Conservation (phyloP, 2,888 invertebrate species). For the Ichneumoninae sp. region DNA sequence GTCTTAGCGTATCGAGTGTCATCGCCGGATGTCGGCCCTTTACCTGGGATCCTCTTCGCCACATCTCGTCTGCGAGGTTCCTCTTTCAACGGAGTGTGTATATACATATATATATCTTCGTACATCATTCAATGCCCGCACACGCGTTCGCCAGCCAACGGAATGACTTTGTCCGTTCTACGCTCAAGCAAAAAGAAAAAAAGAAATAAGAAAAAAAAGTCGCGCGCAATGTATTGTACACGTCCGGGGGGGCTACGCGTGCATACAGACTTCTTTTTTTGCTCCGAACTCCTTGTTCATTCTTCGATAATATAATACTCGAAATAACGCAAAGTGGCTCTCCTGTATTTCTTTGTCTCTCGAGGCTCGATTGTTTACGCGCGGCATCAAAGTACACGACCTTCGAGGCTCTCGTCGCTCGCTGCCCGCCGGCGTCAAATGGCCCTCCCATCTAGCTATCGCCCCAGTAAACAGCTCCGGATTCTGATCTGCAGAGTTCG, state of each 20-base stretch:
- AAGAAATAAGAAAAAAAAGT: neutral
- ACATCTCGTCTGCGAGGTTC: conserved; percentile 33
- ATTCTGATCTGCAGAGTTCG: neutral
- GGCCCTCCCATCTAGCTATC: neutral
- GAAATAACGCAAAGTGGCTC: conserved; percentile 6
- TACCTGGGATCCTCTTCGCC: conserved; percentile 52
- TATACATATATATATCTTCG: neutral
- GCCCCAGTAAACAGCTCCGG: neutral
- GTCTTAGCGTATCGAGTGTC: conserved; percentile 66
- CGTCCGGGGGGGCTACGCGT: conserved; percentile 16
- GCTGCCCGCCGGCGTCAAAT: neutral
- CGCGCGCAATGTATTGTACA: conserved; percentile 28
- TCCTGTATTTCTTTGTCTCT: conserved; percentile 31
- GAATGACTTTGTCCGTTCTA: conserved; percentile 32
- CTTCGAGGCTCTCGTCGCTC: conserved; percentile 4
- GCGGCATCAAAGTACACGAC: neutral
- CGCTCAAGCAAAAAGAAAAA: conserved; percentile 24
- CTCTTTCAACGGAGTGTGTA: neutral
- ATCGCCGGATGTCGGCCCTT: conserved; percentile 61
- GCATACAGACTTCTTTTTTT: neutral
- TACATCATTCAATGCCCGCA: neutral
- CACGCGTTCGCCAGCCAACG: conserved; percentile 13
- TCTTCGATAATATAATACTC: conserved; percentile 40
- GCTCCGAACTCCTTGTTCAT: conserved; percentile 4
- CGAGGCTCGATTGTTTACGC: conserved; percentile 17